Evolutionary conservation across 2,888 invertebrate species (phyloP).

Genomic region (Octodonta nipae): DNA sequence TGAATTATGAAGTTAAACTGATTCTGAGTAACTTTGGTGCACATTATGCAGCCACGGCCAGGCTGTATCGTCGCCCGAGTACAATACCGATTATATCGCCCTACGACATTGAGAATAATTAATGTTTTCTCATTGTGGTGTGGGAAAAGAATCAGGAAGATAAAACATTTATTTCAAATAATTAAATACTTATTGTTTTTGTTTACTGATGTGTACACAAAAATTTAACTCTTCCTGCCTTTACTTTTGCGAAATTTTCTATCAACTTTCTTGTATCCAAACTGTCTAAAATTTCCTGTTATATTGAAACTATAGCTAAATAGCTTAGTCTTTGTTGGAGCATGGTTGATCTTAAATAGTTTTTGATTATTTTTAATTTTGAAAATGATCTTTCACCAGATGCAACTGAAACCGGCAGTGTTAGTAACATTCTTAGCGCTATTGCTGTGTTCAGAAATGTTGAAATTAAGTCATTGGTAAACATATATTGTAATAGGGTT

Average conservation of each 20-base stretch:
- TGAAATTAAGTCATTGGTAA: slow-evolving; percentile 3
- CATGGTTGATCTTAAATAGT: slow-evolving; percentile 4
- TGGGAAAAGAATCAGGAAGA: neutral
- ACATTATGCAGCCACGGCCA: too few relatives aligned
- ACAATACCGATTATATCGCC: neutral
- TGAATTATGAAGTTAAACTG: too few relatives aligned
- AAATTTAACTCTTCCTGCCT: slow-evolving; percentile 4
- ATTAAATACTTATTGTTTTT: neutral
- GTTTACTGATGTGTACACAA: slow-evolving; percentile 1
- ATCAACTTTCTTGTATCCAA: slow-evolving; percentile 4
- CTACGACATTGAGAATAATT: neutral
- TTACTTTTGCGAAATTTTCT: slow-evolving; percentile 2
- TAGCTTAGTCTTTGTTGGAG: neutral
- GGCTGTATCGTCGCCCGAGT: neutral
- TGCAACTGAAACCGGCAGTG: slow-evolving; percentile 4
- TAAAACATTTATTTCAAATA: neutral
- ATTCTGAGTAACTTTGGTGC: too few relatives aligned
- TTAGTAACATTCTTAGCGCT: slow-evolving; percentile 1
- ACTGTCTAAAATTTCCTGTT: slow-evolving; percentile 3
- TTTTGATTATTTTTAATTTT: slow-evolving; percentile 3
- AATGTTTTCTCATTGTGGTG: neutral
- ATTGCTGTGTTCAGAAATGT: slow-evolving; percentile 2
- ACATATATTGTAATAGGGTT: slow-evolving; percentile 1
- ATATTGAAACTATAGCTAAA: neutral
- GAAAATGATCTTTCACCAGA: slow-evolving; percentile 5